Percentiles rank a stretch among this genome's conserved stretches.
Conservation (phyloP, 2,113 vertebrate species). For the Pachycephala philippinensis region DNA sequence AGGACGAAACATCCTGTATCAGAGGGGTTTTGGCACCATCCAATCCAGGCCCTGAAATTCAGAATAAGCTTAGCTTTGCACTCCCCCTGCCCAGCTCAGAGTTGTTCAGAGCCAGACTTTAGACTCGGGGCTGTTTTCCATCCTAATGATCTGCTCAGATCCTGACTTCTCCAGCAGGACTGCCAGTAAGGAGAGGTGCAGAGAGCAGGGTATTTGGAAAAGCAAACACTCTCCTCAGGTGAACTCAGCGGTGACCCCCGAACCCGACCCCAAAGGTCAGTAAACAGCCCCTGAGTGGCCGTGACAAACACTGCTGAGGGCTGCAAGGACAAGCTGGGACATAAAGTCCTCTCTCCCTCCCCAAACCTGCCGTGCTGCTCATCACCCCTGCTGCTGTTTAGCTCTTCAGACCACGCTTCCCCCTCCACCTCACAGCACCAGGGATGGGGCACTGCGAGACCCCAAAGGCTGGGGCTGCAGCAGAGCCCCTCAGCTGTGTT, state of each 20-base stretch:
- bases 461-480: neutral
- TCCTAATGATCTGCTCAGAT: neutral
- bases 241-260: neutral
- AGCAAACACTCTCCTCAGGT: neutral
- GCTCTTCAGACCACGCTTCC: neutral
- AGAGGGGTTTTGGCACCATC: neutral
- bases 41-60: neutral
- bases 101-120: neutral
- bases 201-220: neutral
- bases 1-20: neutral
- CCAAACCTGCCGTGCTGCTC: neutral
- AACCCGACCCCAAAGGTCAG: neutral
- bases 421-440: neutral
- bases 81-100: neutral
- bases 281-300: neutral
- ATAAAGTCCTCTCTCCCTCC: neutral
- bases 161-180: neutral
- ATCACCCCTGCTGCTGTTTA: neutral
- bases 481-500: neutral
- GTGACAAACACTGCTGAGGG: neutral
- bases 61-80: neutral
- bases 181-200: neutral
- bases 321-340: neutral
- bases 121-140: neutral
- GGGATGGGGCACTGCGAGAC: accelerated